Evolutionary conservation across 2,113 vertebrate species (phyloP).

Genomic region (Hippocampus guttulatus): DNA sequence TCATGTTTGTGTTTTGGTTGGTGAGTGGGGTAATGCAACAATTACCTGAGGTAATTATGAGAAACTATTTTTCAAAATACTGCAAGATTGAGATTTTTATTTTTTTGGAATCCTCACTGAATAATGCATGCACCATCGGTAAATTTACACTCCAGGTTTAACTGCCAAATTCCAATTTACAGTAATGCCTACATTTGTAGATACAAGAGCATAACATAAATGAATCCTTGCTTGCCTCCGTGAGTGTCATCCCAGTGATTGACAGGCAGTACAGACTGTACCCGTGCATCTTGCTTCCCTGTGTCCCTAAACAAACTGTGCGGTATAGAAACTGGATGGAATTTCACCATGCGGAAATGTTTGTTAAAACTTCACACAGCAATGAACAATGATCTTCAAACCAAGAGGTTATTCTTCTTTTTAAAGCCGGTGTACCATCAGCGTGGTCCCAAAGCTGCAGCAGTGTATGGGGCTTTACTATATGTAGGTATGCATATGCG

Average conservation of each 20-base stretch:
- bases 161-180: background rate
- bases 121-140: background rate
- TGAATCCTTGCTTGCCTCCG: background rate
- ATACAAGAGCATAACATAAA: background rate
- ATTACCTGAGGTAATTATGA: background rate
- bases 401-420: background rate
- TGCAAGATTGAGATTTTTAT: background rate
- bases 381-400: background rate
- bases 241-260: background rate
- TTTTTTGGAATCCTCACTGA: background rate
- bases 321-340: background rate
- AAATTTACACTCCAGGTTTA: background rate
- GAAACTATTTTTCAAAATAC: background rate
- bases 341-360: background rate
- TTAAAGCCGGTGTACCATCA: background rate
- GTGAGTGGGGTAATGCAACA: background rate
- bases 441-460: background rate
- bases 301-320: background rate
- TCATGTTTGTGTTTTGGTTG: background rate
- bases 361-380: background rate
- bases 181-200: background rate
- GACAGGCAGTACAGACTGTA: background rate
- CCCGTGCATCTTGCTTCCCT: background rate
- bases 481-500: background rate
- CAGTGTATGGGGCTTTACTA: background rate